A percentile compares a stretch with the other conserved stretches of the same genome.
Conservation (phyloP, 2,888 invertebrate species). For the Ametastegia equiseti region DNA sequence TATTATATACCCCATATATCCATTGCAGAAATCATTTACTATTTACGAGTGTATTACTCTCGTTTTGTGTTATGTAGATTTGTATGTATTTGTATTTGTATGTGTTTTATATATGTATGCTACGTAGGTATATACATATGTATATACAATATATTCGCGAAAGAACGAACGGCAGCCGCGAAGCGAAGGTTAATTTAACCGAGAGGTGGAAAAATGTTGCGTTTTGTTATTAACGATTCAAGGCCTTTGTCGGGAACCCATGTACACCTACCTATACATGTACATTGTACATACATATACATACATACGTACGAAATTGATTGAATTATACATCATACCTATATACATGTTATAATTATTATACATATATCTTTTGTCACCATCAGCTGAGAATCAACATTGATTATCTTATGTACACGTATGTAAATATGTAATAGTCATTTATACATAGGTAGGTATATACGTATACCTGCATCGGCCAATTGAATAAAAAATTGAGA, state of each 20-base stretch:
- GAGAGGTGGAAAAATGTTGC: slow-evolving; percentile 17
- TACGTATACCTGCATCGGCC: not conserved
- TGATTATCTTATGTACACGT: not conserved
- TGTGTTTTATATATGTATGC: not conserved
- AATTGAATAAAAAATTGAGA: not conserved
- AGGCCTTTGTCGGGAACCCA: slow-evolving; percentile 19
- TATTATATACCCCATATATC: not conserved
- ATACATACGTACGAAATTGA: not conserved
- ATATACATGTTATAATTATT: not conserved
- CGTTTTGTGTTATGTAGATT: not conserved
- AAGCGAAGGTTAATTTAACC: slow-evolving; percentile 28
- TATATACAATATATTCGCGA: not conserved
- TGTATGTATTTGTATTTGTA: not conserved
- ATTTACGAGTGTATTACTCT: not conserved
- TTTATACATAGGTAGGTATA: too few species aligned
- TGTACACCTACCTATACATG: not conserved
- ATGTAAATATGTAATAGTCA: not conserved
- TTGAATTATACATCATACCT: too few species aligned
- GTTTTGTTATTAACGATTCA: slow-evolving; percentile 33
- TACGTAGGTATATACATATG: not conserved
- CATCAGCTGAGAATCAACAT: not conserved
- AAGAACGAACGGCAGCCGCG: not conserved
- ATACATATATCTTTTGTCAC: not conserved
- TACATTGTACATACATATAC: slow-evolving; percentile 6
- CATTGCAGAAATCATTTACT: not conserved